phyloP scores from a whole-genome alignment of 1,140 invertebrate species.

The Microplitis demolitor region DNA sequence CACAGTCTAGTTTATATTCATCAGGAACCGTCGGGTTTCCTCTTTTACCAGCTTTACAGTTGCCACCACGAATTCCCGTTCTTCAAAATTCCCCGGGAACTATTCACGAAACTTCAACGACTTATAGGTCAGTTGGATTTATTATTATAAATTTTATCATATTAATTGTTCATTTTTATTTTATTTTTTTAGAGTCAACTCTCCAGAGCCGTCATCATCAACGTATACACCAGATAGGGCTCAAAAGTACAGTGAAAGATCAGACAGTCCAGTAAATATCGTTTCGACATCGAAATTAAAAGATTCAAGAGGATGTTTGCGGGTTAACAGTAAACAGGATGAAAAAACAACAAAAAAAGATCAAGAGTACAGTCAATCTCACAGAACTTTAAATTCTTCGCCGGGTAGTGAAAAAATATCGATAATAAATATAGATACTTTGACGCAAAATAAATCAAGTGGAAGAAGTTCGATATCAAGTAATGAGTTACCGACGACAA shows the following conservation, averaged over 20 bases:
- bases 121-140: conserved; percentile 18
- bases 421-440: not conserved
- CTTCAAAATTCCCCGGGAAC: conserved; percentile 29
- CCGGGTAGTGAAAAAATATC: conserved; percentile 15
- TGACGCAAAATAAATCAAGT: not conserved
- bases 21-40: conserved; percentile 39
- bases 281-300: not conserved
- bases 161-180: not conserved
- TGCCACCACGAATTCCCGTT: conserved; percentile 41
- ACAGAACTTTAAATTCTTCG: not conserved
- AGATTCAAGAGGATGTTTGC: not conserved
- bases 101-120: conserved; percentile 34
- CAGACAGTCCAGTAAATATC: not conserved
- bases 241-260: not conserved
- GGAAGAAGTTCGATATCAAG: conserved; percentile 14
- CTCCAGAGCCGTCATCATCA: conserved; percentile 27
- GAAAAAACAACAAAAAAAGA: conserved; percentile 10
- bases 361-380: not conserved
- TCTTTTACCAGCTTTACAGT: conserved; percentile 46
- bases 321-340: not conserved
- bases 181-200: not conserved
- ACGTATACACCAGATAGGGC: conserved; percentile 17
- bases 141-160: not conserved
- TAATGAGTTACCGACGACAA: conserved; percentile 22
- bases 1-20: conserved; percentile 40